These are phyloP conservation scores for Harpagoxenus sublaevis DNA, from an alignment of 2,888 invertebrate species.

Conservation along the genomic window DNA sequence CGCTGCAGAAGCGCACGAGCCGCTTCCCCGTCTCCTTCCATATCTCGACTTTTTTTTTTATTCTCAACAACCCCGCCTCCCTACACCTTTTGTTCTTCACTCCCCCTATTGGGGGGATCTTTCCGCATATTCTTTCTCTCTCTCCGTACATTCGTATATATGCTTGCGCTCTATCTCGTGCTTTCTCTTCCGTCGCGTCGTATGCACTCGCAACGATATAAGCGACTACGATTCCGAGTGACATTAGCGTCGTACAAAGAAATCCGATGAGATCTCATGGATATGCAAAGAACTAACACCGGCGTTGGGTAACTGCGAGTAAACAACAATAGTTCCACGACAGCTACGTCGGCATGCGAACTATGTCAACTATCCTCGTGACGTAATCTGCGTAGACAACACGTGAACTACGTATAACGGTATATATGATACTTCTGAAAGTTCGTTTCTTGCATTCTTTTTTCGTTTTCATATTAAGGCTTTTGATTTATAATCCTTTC, in stretches of 20 bases:
- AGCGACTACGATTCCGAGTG: slow-evolving; percentile 21
- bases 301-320: background rate
- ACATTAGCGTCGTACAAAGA: slow-evolving; percentile 9
- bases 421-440: background rate
- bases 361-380: slow-evolving; percentile 44
- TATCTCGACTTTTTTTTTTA: slow-evolving; percentile 23
- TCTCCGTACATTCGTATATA: slow-evolving; percentile 21
- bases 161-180: background rate
- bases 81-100: background rate
- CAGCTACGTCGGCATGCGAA: slow-evolving; percentile 16
- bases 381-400: slow-evolving; percentile 33
- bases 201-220: slow-evolving; percentile 18
- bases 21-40: slow-evolving; percentile 11
- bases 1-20: slow-evolving; percentile 47
- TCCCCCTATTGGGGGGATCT: background rate
- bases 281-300: background rate
- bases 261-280: slow-evolving; percentile 10
- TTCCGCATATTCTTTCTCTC: background rate
- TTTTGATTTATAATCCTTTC: background rate
- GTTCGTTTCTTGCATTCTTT: slow-evolving; percentile 1
- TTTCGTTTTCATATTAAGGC: background rate
- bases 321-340: slow-evolving; percentile 41
- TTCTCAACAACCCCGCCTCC: background rate
- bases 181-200: background rate
- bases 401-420: background rate